phyloP scores from a whole-genome alignment of 2,113 vertebrate species.

The Dryoscopus gambensis region DNA sequence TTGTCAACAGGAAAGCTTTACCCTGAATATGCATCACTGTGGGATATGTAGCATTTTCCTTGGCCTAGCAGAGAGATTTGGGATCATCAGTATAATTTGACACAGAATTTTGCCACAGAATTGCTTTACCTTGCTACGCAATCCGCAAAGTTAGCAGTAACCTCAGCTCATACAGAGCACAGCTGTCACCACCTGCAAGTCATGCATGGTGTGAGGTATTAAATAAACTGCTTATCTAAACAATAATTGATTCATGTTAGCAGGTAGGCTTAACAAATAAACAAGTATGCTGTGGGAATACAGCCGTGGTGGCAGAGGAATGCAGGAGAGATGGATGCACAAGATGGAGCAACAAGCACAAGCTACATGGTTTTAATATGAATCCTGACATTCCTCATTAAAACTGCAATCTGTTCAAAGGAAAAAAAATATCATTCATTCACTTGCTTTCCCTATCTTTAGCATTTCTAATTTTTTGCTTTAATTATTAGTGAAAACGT shows the following conservation, averaged over 20 bases:
- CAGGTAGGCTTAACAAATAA: neutral
- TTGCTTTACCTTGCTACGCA: neutral
- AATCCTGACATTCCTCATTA: neutral
- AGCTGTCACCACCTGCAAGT: neutral
- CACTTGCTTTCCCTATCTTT: neutral
- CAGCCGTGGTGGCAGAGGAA: neutral
- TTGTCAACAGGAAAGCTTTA: neutral
- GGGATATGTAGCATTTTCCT: neutral
- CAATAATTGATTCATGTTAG: neutral
- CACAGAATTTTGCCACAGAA: neutral
- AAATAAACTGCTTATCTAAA: neutral
- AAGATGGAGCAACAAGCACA: neutral
- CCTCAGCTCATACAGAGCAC: neutral
- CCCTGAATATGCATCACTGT: neutral
- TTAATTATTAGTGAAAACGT: neutral
- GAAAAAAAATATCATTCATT: neutral
- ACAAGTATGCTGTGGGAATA: neutral
- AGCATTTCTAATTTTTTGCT: neutral
- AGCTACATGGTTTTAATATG: neutral
- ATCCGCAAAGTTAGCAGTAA: neutral
- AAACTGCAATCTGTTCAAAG: conserved; percentile 19
- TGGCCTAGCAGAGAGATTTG: neutral
- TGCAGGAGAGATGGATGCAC: neutral
- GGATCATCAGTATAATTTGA: neutral
- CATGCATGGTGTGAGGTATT: neutral